Evolutionary conservation across 2,888 invertebrate genomes (phyloP), one percentile per base, ranked within the genome.

Genomic region (Stenolophus ochropezus): DNA sequence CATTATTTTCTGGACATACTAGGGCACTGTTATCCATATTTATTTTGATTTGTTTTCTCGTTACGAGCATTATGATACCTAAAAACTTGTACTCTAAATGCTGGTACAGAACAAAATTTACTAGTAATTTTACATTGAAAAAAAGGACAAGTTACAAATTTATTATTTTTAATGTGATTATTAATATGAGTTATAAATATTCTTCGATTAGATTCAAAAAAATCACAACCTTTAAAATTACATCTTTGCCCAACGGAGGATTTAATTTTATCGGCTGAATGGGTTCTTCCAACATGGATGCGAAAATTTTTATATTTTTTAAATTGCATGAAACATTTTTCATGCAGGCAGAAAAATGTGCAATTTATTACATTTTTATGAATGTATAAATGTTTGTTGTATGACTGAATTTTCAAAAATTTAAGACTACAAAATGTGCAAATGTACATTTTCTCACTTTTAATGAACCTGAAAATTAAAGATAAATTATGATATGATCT

Each of bases 61-160:
- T 49, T 49, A 49, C 49, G n/a, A 49, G 4, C 16, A 49, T 49
- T 49, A 49, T 49, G 49, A 49, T 49, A 49, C 16, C 49, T 2
- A 16, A 49, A 49, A 49, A 49, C 49, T n/a, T 49, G 49, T 49
- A 49, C 47, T 49, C 47, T 49, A 49, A 49, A 49, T 49, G 47
- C 47, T 49, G 47, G 8, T 49, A 49, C 11, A n/a, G 47, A 49
- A 49, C 14, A n/a, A 49, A 49, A 49, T 49, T 49, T 8, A 5
- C 4, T 49, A 49, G 8, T 49, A 49, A 49, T 49, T 49, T 49
- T 49, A 49, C 47, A 49, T 49, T 49, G 8, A 14, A 11, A 49
- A 14, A 49, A 49, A 49, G 2, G 2, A n/a, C 49, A 49, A 4
- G 14, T n/a, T 2, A 49, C 14, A 4, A 14, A 2, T n/a, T 2